A percentile compares a stretch with the other conserved stretches of the same genome.
Conservation (phyloP, 1,140 invertebrate species). For the Pseudomyrmex dendroicus region DNA sequence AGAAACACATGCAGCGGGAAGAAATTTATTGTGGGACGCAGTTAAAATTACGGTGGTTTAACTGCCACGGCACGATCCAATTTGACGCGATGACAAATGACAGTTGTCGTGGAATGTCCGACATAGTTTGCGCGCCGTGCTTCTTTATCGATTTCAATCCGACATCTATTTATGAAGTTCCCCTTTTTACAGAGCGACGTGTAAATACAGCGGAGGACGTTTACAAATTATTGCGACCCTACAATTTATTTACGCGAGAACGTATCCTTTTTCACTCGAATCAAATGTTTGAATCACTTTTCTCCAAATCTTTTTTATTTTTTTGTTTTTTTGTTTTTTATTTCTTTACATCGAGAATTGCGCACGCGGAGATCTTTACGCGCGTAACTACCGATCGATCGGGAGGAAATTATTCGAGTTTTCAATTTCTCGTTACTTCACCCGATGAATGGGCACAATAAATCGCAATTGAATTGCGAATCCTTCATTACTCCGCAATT, state of each 20-base stretch:
- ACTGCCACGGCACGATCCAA: background rate
- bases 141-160: background rate
- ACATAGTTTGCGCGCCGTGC: background rate
- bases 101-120: background rate
- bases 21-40: background rate
- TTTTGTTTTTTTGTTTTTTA: too few relatives aligned
- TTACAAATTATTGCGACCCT: too few relatives aligned
- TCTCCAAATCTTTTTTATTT: too few relatives aligned
- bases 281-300: background rate
- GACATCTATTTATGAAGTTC: background rate
- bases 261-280: too few relatives aligned
- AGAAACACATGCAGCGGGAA: background rate
- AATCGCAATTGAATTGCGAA: background rate
- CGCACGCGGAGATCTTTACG: too few relatives aligned
- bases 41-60: constrained; percentile 2
- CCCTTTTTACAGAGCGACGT: background rate
- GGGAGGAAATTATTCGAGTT: background rate
- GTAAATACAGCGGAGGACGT: too few relatives aligned
- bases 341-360: background rate
- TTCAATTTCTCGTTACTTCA: background rate
- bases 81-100: background rate
- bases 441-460: constrained; percentile 14
- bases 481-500: background rate
- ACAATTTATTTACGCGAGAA: too few relatives aligned
- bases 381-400: background rate